Percentiles rank a stretch among this genome's conserved stretches.
Evolutionary conservation across 2,797 vertebrate genomes (phyloP).

Genomic region (Acridotheres tristis): DNA sequence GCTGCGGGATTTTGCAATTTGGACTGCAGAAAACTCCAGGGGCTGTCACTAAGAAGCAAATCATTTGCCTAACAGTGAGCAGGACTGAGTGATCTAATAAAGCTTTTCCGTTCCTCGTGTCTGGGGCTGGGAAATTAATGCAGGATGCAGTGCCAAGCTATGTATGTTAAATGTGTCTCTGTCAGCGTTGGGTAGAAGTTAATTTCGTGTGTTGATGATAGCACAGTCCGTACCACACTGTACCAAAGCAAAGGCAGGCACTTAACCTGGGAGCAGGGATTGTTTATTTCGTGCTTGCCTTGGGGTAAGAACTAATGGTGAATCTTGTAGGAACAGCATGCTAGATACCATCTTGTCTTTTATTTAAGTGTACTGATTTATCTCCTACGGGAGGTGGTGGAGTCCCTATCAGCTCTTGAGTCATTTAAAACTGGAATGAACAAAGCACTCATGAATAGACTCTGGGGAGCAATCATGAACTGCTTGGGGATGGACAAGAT

Average conservation of each 20-base stretch:
- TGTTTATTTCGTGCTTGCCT: conserved; percentile 68
- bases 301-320: conserved; percentile 63
- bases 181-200: conserved; percentile 11
- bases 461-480: conserved; percentile 58
- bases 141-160: neutral
- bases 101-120: conserved; percentile 7
- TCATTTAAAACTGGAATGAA: conserved; percentile 67
- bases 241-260: conserved; percentile 37
- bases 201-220: conserved; percentile 36
- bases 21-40: conserved; percentile 11
- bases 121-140: conserved; percentile 46
- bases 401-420: conserved; percentile 58
- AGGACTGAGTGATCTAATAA: conserved; percentile 45
- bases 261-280: conserved; percentile 56
- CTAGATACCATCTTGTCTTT: conserved; percentile 70
- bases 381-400: conserved; percentile 49
- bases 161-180: conserved; percentile 26
- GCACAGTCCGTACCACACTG: neutral
- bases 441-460: conserved; percentile 63
- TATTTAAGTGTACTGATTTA: conserved; percentile 69
- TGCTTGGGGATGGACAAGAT: conserved; percentile 65
- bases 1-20: neutral
- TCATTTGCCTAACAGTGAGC: conserved; percentile 52
- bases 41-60: conserved; percentile 38
- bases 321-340: conserved; percentile 53